Evolutionary conservation across 2,888 invertebrate species (phyloP).

Genomic region (Macrophya annulata): DNA sequence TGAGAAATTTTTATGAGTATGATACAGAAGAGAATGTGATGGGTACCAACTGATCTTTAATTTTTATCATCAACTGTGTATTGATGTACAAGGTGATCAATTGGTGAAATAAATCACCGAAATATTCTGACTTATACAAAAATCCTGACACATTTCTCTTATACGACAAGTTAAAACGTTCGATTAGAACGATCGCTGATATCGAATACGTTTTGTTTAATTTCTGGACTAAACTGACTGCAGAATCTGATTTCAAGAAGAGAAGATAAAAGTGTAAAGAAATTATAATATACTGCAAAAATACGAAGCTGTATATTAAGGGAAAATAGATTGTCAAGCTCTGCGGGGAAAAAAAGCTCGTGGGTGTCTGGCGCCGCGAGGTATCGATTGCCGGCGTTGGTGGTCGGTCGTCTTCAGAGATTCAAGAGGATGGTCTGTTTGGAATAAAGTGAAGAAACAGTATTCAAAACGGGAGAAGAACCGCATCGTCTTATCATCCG

Average conservation of each 20-base stretch:
- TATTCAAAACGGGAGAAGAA: background rate
- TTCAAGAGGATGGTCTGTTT: slow-evolving; percentile 67
- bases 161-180: background rate
- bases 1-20: background rate
- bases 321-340: slow-evolving; percentile 30
- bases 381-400: slow-evolving; percentile 55
- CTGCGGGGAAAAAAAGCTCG: slow-evolving; percentile 43
- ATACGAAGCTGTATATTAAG: slow-evolving; percentile 22
- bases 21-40: background rate
- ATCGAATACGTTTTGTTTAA: background rate
- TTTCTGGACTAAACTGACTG: background rate
- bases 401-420: slow-evolving; percentile 29
- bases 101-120: background rate
- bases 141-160: background rate
- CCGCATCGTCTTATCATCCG: slow-evolving; percentile 22
- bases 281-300: slow-evolving; percentile 16
- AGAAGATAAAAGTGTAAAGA: slow-evolving; percentile 13
- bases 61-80: too few species aligned
- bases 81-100: background rate
- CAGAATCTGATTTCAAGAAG: background rate
- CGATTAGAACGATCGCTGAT: background rate
- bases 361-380: slow-evolving; percentile 50
- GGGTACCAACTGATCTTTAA: too few species aligned
- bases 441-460: slow-evolving; percentile 57
- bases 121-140: background rate